Evolutionary conservation across 2,888 invertebrate genomes (phyloP).

Genomic region (Drosophila koepferae): DNA sequence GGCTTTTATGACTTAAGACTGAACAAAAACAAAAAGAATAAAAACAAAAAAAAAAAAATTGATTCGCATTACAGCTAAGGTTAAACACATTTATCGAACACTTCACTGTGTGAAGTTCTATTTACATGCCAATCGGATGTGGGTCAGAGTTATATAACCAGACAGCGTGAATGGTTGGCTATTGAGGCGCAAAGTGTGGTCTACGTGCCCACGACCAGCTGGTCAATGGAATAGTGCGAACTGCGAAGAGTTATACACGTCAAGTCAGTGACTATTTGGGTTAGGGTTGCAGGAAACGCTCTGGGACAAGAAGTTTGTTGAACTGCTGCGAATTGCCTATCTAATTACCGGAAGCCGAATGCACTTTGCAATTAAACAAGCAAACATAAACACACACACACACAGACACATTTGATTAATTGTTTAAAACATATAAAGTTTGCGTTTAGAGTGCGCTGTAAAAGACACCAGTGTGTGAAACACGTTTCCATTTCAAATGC

Average conservation of each 20-base stretch:
- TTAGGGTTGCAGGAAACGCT: slow-evolving; percentile 76
- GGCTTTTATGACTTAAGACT: slow-evolving; percentile 4
- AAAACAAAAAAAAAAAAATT: background rate
- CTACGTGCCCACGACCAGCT: slow-evolving; percentile 7
- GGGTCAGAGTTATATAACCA: slow-evolving; percentile 56
- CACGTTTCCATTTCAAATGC: slow-evolving; percentile 60
- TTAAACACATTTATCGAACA: slow-evolving; percentile 9
- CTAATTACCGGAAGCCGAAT: slow-evolving; percentile 77
- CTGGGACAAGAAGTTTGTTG: slow-evolving; percentile 72
- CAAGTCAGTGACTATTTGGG: slow-evolving; percentile 76
- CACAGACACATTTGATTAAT: slow-evolving; percentile 63
- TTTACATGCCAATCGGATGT: slow-evolving; percentile 43
- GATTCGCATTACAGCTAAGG: slow-evolving; percentile 17
- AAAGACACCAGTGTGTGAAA: slow-evolving; percentile 41
- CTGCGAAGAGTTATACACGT: slow-evolving; percentile 9
- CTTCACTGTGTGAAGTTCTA: slow-evolving; percentile 20
- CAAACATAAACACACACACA: background rate
- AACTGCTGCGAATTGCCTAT: slow-evolving; percentile 40
- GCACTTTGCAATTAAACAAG: slow-evolving; percentile 74
- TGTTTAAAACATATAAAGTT: slow-evolving; percentile 53
- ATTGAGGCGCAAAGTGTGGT: slow-evolving; percentile 12
- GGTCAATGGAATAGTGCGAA: background rate
- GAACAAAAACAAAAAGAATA: background rate
- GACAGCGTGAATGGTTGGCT: background rate
- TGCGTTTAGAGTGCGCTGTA: slow-evolving; percentile 33